Evolutionary conservation across 2,797 vertebrate genomes (phyloP).

Genomic region (Tangara arthus): DNA sequence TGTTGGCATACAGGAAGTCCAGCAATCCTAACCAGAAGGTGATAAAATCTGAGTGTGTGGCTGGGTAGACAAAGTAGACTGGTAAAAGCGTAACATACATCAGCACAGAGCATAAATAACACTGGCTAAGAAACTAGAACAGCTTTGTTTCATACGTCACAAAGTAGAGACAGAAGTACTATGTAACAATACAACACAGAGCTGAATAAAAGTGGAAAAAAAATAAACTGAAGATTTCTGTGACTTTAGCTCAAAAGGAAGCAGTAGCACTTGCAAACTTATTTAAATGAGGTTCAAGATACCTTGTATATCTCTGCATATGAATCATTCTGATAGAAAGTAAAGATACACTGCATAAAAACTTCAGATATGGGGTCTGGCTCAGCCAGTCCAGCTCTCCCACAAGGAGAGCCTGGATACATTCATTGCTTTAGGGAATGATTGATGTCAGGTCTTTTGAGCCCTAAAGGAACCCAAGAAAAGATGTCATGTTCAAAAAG

Average conservation of each 20-base stretch:
- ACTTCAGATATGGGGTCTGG: not conserved
- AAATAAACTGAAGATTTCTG: not conserved
- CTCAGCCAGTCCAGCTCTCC: not conserved
- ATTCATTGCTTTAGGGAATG: constrained; percentile 10
- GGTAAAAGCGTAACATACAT: not conserved
- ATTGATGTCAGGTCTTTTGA: constrained; percentile 8
- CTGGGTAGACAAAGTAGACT: not conserved
- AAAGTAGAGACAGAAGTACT: not conserved
- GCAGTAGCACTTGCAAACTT: constrained; percentile 24
- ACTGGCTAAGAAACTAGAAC: not conserved
- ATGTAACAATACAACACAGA: not conserved
- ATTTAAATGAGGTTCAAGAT: constrained; percentile 27
- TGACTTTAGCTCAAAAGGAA: constrained; percentile 40
- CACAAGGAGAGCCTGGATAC: not conserved
- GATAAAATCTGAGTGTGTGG: not conserved
- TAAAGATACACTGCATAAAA: constrained; percentile 1
- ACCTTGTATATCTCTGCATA: not conserved
- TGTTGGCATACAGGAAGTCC: not conserved
- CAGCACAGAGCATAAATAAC: constrained; percentile 4
- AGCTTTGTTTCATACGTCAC: not conserved
- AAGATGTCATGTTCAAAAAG: not conserved
- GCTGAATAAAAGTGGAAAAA: not conserved
- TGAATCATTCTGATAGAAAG: constrained; percentile 2
- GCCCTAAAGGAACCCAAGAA: not conserved
- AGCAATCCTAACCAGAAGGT: not conserved